phyloP scores from a whole-genome alignment of 1,140 invertebrate genomes.

The Scaptomyza pallida region DNA sequence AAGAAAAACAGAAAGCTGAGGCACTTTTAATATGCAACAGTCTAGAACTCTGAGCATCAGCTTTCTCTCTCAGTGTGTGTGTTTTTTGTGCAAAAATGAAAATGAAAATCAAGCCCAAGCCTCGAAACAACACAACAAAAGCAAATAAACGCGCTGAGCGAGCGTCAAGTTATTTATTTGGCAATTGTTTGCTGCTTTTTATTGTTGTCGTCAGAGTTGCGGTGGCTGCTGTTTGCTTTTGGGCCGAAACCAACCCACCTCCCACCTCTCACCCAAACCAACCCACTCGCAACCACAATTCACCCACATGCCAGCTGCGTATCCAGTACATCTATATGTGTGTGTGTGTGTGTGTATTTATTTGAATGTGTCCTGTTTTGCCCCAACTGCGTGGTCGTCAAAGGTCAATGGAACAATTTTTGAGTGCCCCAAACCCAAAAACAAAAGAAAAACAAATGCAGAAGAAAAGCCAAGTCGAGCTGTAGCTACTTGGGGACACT shows the following conservation, averaged over 20 bases:
- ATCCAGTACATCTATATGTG: too few relatives aligned
- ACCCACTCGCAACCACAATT: neutral
- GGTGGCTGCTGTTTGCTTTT: conserved; percentile 66
- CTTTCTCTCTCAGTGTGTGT: conserved; percentile 8
- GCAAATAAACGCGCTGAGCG: conserved; percentile 71
- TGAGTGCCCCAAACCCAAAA: conserved; percentile 50
- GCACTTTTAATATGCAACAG: conserved; percentile 75
- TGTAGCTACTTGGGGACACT: conserved; percentile 24
- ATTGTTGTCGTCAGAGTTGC: conserved; percentile 74
- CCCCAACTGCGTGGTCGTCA: conserved; percentile 40
- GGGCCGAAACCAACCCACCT: conserved; percentile 42
- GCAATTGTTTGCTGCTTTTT: conserved; percentile 73
- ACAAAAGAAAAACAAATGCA: conserved; percentile 13
- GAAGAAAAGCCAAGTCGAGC: conserved; percentile 4
- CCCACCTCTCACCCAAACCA: neutral
- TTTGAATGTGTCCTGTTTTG: conserved; percentile 37
- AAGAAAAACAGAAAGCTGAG: conserved; percentile 58
- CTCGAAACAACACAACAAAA: conserved; percentile 65
- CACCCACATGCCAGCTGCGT: conserved; percentile 16
- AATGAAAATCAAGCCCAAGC: conserved; percentile 63
- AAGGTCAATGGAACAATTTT: conserved; percentile 80
- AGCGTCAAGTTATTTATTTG: conserved; percentile 79
- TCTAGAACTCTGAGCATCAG: conserved; percentile 22
- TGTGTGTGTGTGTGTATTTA: conserved; percentile 19
- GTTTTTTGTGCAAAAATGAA: conserved; percentile 51